Base-by-base conservation (phyloP, 2,797 vertebrate genomes). In the Hozukius guyotensis region DNA sequence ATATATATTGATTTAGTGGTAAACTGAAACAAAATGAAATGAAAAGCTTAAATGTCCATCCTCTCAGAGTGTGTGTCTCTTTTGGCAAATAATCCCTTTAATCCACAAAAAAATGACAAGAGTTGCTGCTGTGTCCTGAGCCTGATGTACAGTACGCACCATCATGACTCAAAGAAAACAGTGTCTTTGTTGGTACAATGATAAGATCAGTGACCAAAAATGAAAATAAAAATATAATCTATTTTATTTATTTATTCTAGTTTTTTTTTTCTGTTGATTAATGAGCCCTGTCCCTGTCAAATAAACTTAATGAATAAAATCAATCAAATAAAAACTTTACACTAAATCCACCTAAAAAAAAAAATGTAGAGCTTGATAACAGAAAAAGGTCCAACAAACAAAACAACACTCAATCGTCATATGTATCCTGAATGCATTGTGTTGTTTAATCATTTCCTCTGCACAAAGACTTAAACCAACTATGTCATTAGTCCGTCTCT, bases 1-100 rank as follows among this genome's bases (percentile, higher is more conserved):
- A 78, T 68, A 63, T 71, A 49, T 74, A 49, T 76, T 67, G 67
- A 75, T 68, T 55, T 34, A 79, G 72, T 46, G 42, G 65, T 81
- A 66, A 74, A 79, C 53, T 72, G 68, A 71, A 73, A 71, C 16
- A 77, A 86, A 83, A 71, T 66, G 53, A 71, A 80, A 75, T 75
- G 57, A 66, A 81, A 53, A 75, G 69, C 60, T 82, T 59, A 73
- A 69, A 49, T 69, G 25, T 61, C 62, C 55, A 63, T 72, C 25
- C 5, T 75, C 27, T 67, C 20, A 18, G 34, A 16, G 12, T 68
- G 57, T 62, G 12, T 34, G 46, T 67, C 20, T 55, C 14, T 22
- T 71, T 67, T 29, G 24, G 42, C 13, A 64, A 64, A 65, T 81
- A 75, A 65, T 66, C 42, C n/a, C 24, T 31, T 38, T 61, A 9